phyloP scores from a whole-genome alignment of 2,888 invertebrate genomes.

The Cataglyphis livida region DNA sequence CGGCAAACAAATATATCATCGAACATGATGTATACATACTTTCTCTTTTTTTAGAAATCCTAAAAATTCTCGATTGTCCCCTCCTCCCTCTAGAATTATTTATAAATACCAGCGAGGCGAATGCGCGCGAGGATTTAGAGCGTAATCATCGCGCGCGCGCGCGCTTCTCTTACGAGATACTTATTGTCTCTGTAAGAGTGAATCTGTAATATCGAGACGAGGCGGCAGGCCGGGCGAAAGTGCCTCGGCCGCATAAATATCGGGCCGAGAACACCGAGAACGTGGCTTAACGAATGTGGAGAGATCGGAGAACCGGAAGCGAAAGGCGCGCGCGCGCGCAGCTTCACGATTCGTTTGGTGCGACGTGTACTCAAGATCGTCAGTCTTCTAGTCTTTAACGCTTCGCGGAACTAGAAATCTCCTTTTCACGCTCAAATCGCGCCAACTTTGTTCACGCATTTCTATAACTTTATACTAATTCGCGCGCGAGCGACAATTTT shows the following conservation, averaged over 20 bases:
- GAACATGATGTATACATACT: not conserved
- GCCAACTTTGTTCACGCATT: constrained; percentile 26
- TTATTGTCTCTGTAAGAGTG: constrained; percentile 48
- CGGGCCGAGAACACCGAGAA: constrained; percentile 60
- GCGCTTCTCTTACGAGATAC: constrained; percentile 24
- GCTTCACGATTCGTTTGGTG: constrained; percentile 71
- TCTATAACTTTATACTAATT: not conserved
- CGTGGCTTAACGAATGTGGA: constrained; percentile 71
- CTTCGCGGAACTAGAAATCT: constrained; percentile 63
- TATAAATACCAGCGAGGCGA: not conserved
- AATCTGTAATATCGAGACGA: constrained; percentile 52
- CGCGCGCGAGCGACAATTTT: constrained; percentile 4
- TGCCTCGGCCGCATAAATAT: constrained; percentile 69
- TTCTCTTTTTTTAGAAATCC: constrained; percentile 25
- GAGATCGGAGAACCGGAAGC: constrained; percentile 76
- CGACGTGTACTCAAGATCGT: constrained; percentile 60
- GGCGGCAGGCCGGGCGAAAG: constrained; percentile 65
- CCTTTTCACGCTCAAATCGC: constrained; percentile 43
- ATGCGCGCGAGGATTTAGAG: constrained; percentile 28
- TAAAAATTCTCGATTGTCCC: not conserved
- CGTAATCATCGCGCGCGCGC: constrained; percentile 35
- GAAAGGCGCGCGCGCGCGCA: constrained; percentile 71
- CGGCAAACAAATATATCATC: no score
- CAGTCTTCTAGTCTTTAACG: constrained; percentile 63
- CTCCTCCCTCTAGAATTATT: not conserved